Base-by-base conservation (phyloP, 2,888 invertebrate genomes). In the Drosophila affinis region DNA sequence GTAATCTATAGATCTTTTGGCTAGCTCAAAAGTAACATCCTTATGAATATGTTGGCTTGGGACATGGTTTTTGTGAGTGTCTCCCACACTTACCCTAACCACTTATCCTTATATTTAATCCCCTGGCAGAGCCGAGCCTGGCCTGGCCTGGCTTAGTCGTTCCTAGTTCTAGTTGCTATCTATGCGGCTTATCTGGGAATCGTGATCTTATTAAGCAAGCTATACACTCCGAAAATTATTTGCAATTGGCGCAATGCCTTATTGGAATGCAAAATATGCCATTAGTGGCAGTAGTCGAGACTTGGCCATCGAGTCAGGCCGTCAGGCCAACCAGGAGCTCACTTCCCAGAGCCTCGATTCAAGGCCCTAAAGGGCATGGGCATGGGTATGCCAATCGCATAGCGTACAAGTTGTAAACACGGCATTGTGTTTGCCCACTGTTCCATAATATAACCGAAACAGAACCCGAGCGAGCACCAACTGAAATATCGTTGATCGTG, bases 401-500 rank as follows among this genome's bases (percentile, higher is more conserved):
- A 77, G 75, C 73, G 73, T 84, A 90, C 89, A 90, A 88, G 81
- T 85, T 90, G 90, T 90, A 90, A 90, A 90, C 90, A 90, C 89
- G 82, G 83, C 79, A 88, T 83, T 83, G 83, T 83, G 85, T 75
- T 69, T 70, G 62, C 54, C 58, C 75, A 68, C 58, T 58, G 68
- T 58, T 72, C 54, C 55, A 52, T 62, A 47, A 58, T 58, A 51
- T 64, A 54, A 6, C n/a, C 53, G 54, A 46, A 57, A 56, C 44
- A 53, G 56, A 59, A 60, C 46, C 47, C 54, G 32, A 45, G 17
- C 24, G 24, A 29, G 32, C 4, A 52, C 29, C 55, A 61, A 54
- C 47, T 18, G 57, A 53, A 77, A 68, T 76, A 76, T 85, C 76
- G 73, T 65, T 60, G 87, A 88, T 88, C 84, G 84, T 84, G 84